Percentiles rank a stretch among this genome's conserved stretches.
phyloP scores from a whole-genome alignment of 2,888 invertebrate genomes.

The Cantharis flavilabris region DNA sequence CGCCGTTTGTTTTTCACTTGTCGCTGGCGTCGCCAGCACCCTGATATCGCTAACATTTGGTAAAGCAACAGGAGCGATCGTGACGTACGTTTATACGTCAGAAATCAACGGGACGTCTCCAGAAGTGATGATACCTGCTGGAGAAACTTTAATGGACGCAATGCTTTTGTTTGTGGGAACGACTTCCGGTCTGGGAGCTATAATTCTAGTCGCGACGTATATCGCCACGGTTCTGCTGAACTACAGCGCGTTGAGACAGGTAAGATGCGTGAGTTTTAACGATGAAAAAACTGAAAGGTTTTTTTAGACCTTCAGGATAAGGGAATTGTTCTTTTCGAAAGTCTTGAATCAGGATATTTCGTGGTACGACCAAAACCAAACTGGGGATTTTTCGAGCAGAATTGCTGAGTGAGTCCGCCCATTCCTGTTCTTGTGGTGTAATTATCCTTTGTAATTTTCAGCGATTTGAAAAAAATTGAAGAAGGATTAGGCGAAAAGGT shows the following conservation, averaged over 20 bases:
- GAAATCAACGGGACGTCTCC: background rate
- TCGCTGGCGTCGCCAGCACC: slow-evolving; percentile 68
- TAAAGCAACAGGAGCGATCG: slow-evolving; percentile 66
- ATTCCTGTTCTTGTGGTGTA: background rate
- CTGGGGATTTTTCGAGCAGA: slow-evolving; percentile 74
- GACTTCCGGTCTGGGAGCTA: slow-evolving; percentile 64
- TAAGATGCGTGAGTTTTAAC: slow-evolving; percentile 40
- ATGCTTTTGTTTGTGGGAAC: slow-evolving; percentile 62
- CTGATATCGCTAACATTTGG: slow-evolving; percentile 73
- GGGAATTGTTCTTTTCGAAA: slow-evolving; percentile 67
- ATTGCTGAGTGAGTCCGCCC: slow-evolving; percentile 69
- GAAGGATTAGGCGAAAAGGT: slow-evolving; percentile 85
- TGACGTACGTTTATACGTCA: slow-evolving; percentile 38
- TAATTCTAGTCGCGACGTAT: slow-evolving; percentile 67
- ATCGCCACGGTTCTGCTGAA: slow-evolving; percentile 70
- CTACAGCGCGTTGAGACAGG: slow-evolving; percentile 72
- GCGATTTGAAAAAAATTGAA: slow-evolving; percentile 75
- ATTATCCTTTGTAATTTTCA: slow-evolving; percentile 41
- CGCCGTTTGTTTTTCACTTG: slow-evolving; percentile 62
- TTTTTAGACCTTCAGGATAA: slow-evolving; percentile 64
- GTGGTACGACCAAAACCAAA: slow-evolving; percentile 74
- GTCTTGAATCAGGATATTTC: slow-evolving; percentile 74
- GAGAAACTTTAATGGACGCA: background rate
- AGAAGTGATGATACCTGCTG: background rate
- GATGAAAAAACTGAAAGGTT: background rate